Evolutionary conservation across 2,888 invertebrate genomes (phyloP), one percentile per base, ranked within the genome.

Genomic region (Cheiracanthium punctorium): DNA sequence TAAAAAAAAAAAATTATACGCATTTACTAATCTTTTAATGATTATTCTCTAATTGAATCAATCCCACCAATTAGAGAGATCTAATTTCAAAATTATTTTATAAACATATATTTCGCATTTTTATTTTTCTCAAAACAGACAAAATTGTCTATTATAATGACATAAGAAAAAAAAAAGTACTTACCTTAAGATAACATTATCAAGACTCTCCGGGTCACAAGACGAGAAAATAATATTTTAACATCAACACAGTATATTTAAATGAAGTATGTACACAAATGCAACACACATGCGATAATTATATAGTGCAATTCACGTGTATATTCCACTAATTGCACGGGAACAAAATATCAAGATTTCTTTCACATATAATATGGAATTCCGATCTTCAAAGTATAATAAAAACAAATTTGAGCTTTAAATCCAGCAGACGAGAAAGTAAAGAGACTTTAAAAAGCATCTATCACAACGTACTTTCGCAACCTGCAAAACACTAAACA

Each of bases 401-500:
- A 48, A 58, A 58, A 48, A 58, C 24, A 20, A 58, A 58, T 2
- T 24, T 58, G 7, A 20, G 58, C 5, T 58, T 5, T 24, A 24
- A 24, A 58, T 4, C 58, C n/a, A 20, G 24, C 24, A 58, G 24
- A 58, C 58, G 17, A 24, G 24, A 58, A 58, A 58, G 24, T 58
- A 58, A 24, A 24, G 24, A 58, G 20, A 17, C 20, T n/a, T 17
- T 24, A 24, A 2, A 4, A 48, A 58, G 10, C n/a, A 58, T 58
- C 24, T 24, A 7, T 58, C 12, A 24, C 58, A 58, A 58, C 58
- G 58, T 58, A 58, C 24, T 58, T 58, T 58, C 58, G 58, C 58
- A 58, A 58, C 58, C 58, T 58, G 58, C 58, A 17, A 7, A 58
- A 58, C 58, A 58, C 58, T 24, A 7, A 58, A 58, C 58, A 58